Percentiles rank a stretch among this genome's conserved stretches.
These are phyloP conservation scores for Julus scandinavius DNA, from an alignment of 2,888 invertebrate genomes.

Conservation along the genomic window DNA sequence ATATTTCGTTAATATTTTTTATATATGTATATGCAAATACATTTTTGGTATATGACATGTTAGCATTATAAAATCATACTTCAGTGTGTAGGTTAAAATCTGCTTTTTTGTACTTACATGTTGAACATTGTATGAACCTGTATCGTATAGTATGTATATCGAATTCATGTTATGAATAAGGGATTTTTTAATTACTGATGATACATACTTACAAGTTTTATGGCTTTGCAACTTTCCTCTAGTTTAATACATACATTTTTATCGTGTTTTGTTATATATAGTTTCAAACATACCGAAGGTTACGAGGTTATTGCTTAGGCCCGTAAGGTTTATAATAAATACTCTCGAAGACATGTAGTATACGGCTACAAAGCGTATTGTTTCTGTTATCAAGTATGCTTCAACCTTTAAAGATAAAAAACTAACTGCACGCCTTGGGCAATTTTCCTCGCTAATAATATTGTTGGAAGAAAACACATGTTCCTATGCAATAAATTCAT, in stretches of 20 bases:
- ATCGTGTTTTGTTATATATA: background rate
- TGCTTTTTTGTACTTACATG: too few relatives aligned
- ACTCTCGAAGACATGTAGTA: background rate
- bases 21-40: too few relatives aligned
- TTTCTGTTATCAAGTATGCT: background rate
- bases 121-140: too few relatives aligned
- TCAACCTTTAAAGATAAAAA: background rate
- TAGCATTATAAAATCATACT: too few relatives aligned
- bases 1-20: background rate
- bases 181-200: too few relatives aligned
- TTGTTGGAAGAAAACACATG: conserved; percentile 1
- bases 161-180: too few relatives aligned
- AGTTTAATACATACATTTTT: background rate
- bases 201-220: background rate
- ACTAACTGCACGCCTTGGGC: background rate
- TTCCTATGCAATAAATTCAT: background rate
- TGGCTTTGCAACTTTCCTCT: background rate
- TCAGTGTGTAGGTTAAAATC: too few relatives aligned
- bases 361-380: background rate
- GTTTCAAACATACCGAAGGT: background rate
- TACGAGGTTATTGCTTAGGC: background rate
- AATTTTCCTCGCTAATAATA: background rate
- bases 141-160: too few relatives aligned
- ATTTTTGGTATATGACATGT: too few relatives aligned
- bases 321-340: background rate